Percentiles rank a stretch among this genome's conserved stretches.
Evolutionary conservation across 2,797 vertebrate species (phyloP).

Genomic region (Alcedo quadribrachys): DNA sequence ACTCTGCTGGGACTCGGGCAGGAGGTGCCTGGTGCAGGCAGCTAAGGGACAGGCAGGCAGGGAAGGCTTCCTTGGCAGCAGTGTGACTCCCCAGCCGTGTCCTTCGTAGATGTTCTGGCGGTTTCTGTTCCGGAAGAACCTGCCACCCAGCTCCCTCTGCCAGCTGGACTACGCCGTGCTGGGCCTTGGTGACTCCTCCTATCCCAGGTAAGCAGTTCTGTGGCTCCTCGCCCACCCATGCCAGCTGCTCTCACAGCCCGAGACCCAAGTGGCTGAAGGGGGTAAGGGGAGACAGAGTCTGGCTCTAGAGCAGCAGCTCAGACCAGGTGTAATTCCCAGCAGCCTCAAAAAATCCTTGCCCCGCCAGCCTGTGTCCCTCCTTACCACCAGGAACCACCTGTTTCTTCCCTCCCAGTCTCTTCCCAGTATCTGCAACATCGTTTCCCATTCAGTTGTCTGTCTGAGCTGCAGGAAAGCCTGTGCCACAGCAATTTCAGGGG

Average conservation of each 20-base stretch:
- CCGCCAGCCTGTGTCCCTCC: neutral
- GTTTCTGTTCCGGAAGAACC: constrained; percentile 91
- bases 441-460: neutral
- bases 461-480: neutral
- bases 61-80: neutral
- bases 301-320: neutral
- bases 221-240: accelerated
- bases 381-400: neutral
- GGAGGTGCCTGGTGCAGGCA: neutral
- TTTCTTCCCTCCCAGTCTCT: neutral
- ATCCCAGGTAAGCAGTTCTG: constrained; percentile 85
- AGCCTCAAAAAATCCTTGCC: neutral
- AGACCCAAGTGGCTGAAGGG: neutral
- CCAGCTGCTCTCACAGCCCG: neutral
- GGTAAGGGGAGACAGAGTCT: neutral
- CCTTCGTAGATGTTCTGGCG: constrained; percentile 89
- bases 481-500: neutral
- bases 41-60: neutral
- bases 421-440: neutral
- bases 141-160: constrained; percentile 84
- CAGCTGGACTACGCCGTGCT: constrained; percentile 89
- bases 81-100: neutral
- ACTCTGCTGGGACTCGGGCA: too few relatives aligned
- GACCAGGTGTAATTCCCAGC: neutral
- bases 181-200: constrained; percentile 95